Conservation (phyloP, 2,113 vertebrate species). For the Neogale vison region DNA sequence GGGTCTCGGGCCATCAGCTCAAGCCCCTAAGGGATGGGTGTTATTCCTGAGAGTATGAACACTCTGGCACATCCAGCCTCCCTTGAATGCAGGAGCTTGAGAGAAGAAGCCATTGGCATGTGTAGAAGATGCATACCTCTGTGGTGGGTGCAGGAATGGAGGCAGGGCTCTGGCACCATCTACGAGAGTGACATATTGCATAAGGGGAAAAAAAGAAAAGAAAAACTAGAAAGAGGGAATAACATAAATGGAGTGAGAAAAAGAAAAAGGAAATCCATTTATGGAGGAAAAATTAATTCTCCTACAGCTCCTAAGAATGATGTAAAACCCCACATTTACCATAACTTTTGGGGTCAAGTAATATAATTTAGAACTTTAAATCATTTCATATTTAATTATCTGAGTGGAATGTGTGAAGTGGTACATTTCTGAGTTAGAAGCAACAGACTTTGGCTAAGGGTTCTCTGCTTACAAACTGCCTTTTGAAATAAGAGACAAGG, state of each 20-base stretch:
- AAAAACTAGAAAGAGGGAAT: background rate
- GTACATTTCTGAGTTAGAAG: background rate
- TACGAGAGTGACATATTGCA: background rate
- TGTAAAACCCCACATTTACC: background rate
- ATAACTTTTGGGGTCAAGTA: background rate
- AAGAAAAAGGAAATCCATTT: background rate
- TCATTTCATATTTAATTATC: background rate
- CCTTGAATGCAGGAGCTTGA: background rate
- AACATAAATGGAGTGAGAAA: background rate
- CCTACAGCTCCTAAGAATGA: background rate
- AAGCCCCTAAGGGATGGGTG: background rate
- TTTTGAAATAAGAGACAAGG: background rate
- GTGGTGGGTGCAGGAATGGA: accelerated
- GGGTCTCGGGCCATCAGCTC: background rate
- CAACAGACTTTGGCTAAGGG: background rate
- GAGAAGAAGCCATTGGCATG: background rate
- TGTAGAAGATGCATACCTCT: background rate
- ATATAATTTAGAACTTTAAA: background rate
- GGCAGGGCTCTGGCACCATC: no score
- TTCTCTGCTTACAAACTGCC: background rate
- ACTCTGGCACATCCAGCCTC: background rate
- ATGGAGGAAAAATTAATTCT: background rate
- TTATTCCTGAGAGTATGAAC: background rate
- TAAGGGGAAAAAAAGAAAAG: background rate
- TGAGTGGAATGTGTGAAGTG: background rate